phyloP scores from a whole-genome alignment of 2,113 vertebrate genomes.

The Microcebus murinus region DNA sequence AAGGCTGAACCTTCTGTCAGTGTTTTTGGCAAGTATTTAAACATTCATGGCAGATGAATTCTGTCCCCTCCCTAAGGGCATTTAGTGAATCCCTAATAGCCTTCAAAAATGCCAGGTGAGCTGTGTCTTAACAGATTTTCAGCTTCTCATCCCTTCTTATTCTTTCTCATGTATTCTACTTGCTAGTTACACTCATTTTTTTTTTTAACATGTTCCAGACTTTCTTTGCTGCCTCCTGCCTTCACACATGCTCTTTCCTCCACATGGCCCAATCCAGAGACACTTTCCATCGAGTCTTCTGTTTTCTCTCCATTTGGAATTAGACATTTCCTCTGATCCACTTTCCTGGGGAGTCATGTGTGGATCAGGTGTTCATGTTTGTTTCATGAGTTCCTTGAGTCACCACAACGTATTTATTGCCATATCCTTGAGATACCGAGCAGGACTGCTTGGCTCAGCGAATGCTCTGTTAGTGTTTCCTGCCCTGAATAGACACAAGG shows the following conservation, averaged over 20 bases:
- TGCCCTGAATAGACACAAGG: background rate
- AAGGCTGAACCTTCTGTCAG: background rate
- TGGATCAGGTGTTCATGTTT: background rate
- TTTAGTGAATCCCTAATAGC: background rate
- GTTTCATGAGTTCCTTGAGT: background rate
- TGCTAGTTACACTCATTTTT: background rate
- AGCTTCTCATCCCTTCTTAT: background rate
- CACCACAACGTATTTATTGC: background rate
- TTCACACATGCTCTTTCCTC: background rate
- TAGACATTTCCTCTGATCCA: background rate
- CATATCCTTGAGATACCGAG: background rate
- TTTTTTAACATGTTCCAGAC: background rate
- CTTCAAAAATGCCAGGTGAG: background rate
- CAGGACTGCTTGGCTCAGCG: background rate
- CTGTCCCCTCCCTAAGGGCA: background rate
- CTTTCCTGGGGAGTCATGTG: background rate
- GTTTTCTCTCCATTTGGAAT: background rate
- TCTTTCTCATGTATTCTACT: background rate
- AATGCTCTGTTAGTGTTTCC: background rate
- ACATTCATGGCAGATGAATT: background rate
- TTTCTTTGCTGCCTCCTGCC: background rate
- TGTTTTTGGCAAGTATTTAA: background rate
- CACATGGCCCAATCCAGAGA: background rate
- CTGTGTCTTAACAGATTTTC: background rate
- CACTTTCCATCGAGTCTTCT: background rate